Evolutionary conservation across 2,797 vertebrate genomes (phyloP).

Genomic region (Sitta carolinensis): DNA sequence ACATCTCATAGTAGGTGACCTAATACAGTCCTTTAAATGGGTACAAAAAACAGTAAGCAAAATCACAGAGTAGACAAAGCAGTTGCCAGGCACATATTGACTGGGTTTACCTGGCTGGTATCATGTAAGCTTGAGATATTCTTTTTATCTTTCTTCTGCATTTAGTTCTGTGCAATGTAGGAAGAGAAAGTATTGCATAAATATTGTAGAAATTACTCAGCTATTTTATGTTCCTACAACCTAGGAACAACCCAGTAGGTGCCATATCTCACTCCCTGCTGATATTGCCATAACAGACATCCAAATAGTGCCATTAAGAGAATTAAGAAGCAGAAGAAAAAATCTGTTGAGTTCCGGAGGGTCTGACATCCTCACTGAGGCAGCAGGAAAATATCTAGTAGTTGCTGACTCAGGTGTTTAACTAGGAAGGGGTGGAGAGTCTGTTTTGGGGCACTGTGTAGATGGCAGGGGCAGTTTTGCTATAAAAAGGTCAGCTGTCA

Average conservation of each 20-base stretch:
- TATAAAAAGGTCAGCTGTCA: not conserved
- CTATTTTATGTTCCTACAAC: not conserved
- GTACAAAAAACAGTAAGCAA: not conserved
- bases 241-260: not conserved
- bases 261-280: not conserved
- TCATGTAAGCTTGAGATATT: not conserved
- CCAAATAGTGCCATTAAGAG: not conserved
- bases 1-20: not conserved
- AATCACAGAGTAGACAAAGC: not conserved
- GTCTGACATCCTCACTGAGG: not conserved
- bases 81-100: not conserved
- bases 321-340: not conserved
- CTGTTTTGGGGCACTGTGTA: not conserved
- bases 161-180: not conserved
- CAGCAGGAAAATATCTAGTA: not conserved
- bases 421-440: accelerated
- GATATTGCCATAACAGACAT: not conserved
- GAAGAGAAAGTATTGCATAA: not conserved
- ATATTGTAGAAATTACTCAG: not conserved
- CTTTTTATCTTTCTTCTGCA: not conserved
- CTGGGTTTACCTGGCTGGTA: not conserved
- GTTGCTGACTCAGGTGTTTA: not conserved
- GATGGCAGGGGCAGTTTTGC: not conserved
- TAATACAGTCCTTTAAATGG: not conserved
- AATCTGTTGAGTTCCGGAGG: not conserved